These are phyloP conservation scores for Glaucomys volans DNA, from an alignment of 2,113 vertebrate species.

Conservation along the genomic window DNA sequence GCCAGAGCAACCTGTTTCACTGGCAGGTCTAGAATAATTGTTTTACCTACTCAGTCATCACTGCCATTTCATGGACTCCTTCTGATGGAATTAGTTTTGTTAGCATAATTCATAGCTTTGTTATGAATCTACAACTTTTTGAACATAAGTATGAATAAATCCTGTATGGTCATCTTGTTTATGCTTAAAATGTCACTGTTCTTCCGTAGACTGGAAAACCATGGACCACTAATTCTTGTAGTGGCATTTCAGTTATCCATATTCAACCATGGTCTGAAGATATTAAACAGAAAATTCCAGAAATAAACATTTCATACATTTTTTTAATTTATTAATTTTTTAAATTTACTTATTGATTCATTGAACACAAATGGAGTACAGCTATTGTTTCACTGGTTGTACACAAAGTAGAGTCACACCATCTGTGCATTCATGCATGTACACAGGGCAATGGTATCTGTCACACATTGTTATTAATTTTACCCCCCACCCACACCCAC, in stretches of 20 bases:
- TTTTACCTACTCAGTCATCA: not conserved
- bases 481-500: too few relatives aligned
- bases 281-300: not conserved
- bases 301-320: not conserved
- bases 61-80: not conserved
- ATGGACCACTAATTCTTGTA: not conserved
- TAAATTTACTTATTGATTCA: too few relatives aligned
- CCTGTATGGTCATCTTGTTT: not conserved
- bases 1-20: not conserved
- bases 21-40: not conserved
- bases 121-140: not conserved
- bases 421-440: too few relatives aligned
- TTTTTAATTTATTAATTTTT: too few relatives aligned
- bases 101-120: slow-evolving; percentile 7
- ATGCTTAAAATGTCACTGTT: not conserved
- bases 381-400: too few relatives aligned
- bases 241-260: not conserved
- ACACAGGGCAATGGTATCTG: too few relatives aligned
- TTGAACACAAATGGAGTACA: too few relatives aligned
- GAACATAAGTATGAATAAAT: not conserved
- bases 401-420: too few relatives aligned
- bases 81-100: slow-evolving; percentile 1
- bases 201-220: not conserved
- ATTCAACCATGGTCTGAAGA: not conserved
- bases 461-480: too few relatives aligned